Evolutionary conservation across 2,888 invertebrate species (phyloP), one percentile per base, ranked within the genome.

Genomic region (Pyrocoelia pectoralis): DNA sequence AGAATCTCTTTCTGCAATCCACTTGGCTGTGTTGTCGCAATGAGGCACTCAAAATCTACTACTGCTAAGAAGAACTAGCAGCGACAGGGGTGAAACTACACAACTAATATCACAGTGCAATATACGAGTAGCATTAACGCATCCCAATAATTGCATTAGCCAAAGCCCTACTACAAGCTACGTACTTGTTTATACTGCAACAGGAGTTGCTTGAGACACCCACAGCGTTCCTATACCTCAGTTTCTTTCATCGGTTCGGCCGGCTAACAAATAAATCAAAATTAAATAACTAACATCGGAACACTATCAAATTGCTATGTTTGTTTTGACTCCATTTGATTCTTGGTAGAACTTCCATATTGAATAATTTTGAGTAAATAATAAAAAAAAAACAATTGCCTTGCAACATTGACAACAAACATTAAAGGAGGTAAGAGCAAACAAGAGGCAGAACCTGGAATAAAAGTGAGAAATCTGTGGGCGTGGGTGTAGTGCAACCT

Each of bases 231-330:
- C 87, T 88, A 88, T 84, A 88, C 88, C 87, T 88, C 88, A 86
- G 88, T 88, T 87, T 88, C 88, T 86, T 87, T 87, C 86, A 88
- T 87, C 83, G 87, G 87, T 86, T 88, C 88, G 84, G 88, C 87
- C 84, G 87, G 88, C 88, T 88, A 85, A 84, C 83, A 86, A 87
- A 85, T 82, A 82, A 84, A 82, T 80, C 77, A 79, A 76, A 76
- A 77, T 76, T 79, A 77, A 74, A 74, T 73, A 73, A 72, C 73
- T 69, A 64, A 52, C 56, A 58, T 54, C 19, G 29, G 40, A 50
- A 38, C 28, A 40, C 14, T 48, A 48, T 52, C 15, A 56, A 38
- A 63, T 59, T 48, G 46, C 52, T 55, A 55, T 55, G 48, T 40
- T 46, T 52, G 40, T 61, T 61, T 61, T 55, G 49, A 55, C 33